phyloP scores from a whole-genome alignment of 2,113 vertebrate genomes.

The Rhipidura dahli region DNA sequence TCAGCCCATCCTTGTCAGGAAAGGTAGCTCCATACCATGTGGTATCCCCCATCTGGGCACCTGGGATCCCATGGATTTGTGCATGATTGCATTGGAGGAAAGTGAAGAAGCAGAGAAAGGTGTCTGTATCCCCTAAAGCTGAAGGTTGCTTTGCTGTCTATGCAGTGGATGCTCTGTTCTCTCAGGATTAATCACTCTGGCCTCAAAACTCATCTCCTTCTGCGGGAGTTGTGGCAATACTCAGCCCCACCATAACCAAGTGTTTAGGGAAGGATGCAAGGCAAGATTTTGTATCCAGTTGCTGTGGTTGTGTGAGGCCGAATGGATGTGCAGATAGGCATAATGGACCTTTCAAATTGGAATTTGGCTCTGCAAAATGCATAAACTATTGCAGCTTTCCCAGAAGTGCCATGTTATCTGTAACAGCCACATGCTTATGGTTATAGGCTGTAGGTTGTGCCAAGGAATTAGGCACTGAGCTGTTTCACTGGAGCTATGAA shows the following conservation, averaged over 20 bases:
- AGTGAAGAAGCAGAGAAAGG: neutral
- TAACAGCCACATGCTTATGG: neutral
- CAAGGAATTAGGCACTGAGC: neutral
- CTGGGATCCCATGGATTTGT: neutral
- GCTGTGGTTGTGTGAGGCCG: neutral
- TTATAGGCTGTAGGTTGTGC: neutral
- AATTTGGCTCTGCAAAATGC: constrained; percentile 7
- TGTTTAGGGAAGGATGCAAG: neutral
- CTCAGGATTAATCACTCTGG: neutral
- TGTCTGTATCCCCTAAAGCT: neutral
- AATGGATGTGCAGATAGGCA: neutral
- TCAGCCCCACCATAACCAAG: neutral
- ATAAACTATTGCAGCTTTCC: neutral
- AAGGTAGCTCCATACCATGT: neutral
- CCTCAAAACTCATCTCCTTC: neutral
- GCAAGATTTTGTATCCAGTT: rapidly evolving
- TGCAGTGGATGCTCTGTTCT: neutral
- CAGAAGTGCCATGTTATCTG: constrained; percentile 22
- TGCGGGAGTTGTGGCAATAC: neutral
- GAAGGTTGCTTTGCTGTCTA: neutral
- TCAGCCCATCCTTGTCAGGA: neutral
- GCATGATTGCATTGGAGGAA: neutral
- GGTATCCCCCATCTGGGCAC: neutral
- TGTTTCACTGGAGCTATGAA: neutral
- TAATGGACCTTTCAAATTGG: neutral